A percentile compares a stretch with the other conserved stretches of the same genome.
These are phyloP conservation scores for Acanthosoma haemorrhoidale DNA, from an alignment of 2,888 invertebrate species.

Conservation along the genomic window DNA sequence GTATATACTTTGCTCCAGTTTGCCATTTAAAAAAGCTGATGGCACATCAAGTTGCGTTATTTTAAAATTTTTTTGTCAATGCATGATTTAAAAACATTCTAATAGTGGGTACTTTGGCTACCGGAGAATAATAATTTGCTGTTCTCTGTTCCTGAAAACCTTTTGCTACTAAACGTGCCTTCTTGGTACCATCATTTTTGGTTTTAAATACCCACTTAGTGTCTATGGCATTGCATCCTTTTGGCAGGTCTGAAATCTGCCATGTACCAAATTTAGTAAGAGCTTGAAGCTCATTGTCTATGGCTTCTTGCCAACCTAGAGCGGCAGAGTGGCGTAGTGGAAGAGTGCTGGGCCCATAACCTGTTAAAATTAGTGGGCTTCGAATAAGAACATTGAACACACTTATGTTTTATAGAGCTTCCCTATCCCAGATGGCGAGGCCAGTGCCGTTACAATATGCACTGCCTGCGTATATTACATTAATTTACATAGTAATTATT, in stretches of 20 bases:
- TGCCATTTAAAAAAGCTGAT: conserved; percentile 33
- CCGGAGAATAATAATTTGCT: conserved; percentile 29
- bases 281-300: conserved; percentile 26
- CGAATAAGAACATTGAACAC: no score
- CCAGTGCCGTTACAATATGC: no score
- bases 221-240: conserved; percentile 27
- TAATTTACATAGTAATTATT: no score
- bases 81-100: no score
- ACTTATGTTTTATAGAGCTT: no score
- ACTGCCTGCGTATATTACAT: no score
- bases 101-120: no score
- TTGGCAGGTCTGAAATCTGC: conserved; percentile 2
- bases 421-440: no score
- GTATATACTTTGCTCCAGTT: conserved; percentile 29
- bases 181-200: conserved; percentile 31
- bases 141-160: conserved; percentile 25
- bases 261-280: conserved; percentile 33
- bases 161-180: conserved; percentile 31
- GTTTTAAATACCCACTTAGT: conserved; percentile 34
- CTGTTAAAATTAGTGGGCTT: no score
- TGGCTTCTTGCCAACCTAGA: conserved; percentile 18
- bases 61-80: conserved; percentile 8
- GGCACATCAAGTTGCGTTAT: conserved; percentile 35
- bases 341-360: no score
- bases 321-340: no score